These are phyloP conservation scores for Bungarus multicinctus DNA, from an alignment of 2,113 vertebrate genomes.

Conservation along the genomic window DNA sequence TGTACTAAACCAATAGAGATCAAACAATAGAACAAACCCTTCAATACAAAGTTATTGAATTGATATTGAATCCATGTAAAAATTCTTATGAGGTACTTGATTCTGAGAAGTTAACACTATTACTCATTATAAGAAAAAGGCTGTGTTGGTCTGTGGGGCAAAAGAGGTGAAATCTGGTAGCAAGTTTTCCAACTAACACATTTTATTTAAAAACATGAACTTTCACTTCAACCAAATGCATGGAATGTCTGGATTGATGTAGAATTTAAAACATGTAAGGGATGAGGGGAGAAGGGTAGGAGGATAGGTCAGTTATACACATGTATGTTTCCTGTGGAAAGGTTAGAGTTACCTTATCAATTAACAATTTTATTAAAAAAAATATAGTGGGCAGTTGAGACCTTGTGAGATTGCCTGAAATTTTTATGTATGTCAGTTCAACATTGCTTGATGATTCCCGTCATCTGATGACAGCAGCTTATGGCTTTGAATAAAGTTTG, in stretches of 20 bases:
- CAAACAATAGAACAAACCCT: conserved; percentile 32
- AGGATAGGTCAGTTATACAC: background rate
- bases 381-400: background rate
- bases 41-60: background rate
- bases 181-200: background rate
- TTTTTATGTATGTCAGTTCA: background rate
- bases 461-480: background rate
- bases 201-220: background rate
- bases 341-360: background rate
- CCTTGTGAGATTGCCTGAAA: background rate
- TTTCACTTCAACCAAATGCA: background rate
- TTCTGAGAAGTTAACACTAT: conserved; percentile 13
- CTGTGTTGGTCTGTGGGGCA: background rate
- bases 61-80: conserved; percentile 1
- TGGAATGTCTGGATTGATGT: background rate
- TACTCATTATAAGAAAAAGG: background rate
- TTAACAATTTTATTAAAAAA: background rate
- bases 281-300: background rate
- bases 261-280: background rate
- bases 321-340: background rate
- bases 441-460: background rate
- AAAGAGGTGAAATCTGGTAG: background rate
- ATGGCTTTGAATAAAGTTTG: background rate
- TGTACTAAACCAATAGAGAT: background rate
- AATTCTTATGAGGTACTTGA: conserved; percentile 49